Evolutionary conservation across 2,888 invertebrate genomes (phyloP), one percentile per base, ranked within the genome.

Genomic region (Himalopsyche kuldschensis): DNA sequence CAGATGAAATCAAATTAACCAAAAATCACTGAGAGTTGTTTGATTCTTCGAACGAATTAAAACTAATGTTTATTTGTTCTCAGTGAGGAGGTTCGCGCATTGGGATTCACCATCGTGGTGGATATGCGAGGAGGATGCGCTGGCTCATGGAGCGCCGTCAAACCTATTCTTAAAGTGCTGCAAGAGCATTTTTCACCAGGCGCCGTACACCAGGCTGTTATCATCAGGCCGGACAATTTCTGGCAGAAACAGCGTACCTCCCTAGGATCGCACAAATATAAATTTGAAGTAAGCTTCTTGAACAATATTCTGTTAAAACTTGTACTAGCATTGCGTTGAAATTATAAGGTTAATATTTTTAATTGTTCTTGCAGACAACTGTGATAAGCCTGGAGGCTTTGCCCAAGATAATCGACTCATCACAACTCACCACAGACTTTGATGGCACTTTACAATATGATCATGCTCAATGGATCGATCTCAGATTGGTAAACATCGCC

Each of bases 181-280:
- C 96, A 99, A 93, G 99, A 99, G 90, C 97, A 97, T 91, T 99
- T 98, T 91, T 95, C 97, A 88, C 96, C 97, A 88, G 94, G 94
- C 87, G 94, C 94, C 89, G 96, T 99, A 89, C 96, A 98, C 91
- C 96, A 96, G 90, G 98, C 98, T 87, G 97, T 97, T 89, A 98
- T 99, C 90, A 98, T 99, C 88, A 99, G 99, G 92, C 98, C 99
- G 87, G 99, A 99, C 89, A 99, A 98, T 90, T 99, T 99, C 93
- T 99, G 99, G 99, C 99, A 99, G 91, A 99, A 99, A 91, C 99
- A 99, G 91, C 95, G 98, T 89, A 98, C 98, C 88, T 98, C 97
- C 87, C 94, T 99, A 89, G 98, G 98, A 89, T 97, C 97, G 91
- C 97, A 98, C 91, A 99, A 99, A 93, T 99, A 98, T 93, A 98